Evolutionary conservation across 2,888 invertebrate species (phyloP).

Genomic region (Galerucella pusilla): DNA sequence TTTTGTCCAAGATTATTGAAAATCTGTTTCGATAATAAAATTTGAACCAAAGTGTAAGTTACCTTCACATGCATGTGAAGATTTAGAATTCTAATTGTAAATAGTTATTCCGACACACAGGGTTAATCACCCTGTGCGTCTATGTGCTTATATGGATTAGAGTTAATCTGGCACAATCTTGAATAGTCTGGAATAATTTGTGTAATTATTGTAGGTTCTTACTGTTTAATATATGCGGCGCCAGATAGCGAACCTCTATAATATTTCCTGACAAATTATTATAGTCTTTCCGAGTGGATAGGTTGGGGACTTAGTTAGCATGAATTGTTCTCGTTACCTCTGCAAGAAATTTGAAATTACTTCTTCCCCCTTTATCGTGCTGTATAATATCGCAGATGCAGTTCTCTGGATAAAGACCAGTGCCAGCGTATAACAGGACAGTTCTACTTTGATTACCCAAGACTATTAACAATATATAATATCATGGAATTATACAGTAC

Average conservation of each 20-base stretch:
- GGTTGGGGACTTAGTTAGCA: slow-evolving; percentile 5
- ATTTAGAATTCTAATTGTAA: neutral
- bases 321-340: slow-evolving; percentile 28
- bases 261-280: slow-evolving; percentile 25
- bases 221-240: slow-evolving; percentile 32
- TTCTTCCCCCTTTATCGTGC: neutral
- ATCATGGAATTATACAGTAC: no score
- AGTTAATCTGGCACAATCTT: slow-evolving; percentile 36
- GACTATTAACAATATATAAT: neutral
- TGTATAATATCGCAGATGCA: neutral
- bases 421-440: neutral
- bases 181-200: slow-evolving; percentile 26
- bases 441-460: neutral
- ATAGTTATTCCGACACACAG: neutral
- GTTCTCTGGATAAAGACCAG: neutral
- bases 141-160: slow-evolving; percentile 41
- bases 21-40: no score
- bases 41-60: no score
- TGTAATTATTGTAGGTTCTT: slow-evolving; percentile 39
- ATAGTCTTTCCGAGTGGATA: neutral
- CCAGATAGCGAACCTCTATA: slow-evolving; percentile 31
- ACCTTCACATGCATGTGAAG: no score
- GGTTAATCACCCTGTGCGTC: neutral
- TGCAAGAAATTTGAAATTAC: slow-evolving; percentile 13
- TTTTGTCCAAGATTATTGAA: no score